Evolutionary conservation across 2,113 vertebrate species (phyloP), one percentile per base, ranked within the genome.

Genomic region (Girardinichthys multiradiatus): DNA sequence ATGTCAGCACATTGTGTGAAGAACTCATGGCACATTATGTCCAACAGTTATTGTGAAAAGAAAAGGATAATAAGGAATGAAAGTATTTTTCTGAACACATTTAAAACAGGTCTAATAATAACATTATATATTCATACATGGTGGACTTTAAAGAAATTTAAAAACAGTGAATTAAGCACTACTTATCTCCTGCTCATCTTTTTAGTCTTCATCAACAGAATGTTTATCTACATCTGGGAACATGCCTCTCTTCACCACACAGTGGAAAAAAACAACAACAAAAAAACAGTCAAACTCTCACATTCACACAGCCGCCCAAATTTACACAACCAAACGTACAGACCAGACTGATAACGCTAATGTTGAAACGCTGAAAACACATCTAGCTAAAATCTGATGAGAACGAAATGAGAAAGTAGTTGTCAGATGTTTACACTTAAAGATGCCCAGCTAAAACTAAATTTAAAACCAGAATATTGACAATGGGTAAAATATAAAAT

Each of bases 1-100:
- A 87, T 86, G 90, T 95, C 95, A 95, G 95, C 93, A 92, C 93
- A 91, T 93, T 94, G 93, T 95, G 93, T 91, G 91, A 88, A 94
- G 89, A 95, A 92, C 91, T 93, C 93, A 94, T 96, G 96, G 96
- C 96, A 96, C 96, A 85, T 92, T 90, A 95, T 90, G 91, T 94
- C 92, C 91, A 90, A 95, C 94, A 94, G 92, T 92, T 95, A 94
- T 92, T 88, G 94, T 92, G 89, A 72, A 79, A 69, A 80, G 63
- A 45, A 45, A 45, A 45, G 42, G 42, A 73, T 76, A 82, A 89
- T 82, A 87, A 94, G 92, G 92, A 95, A 93, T 94, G 91, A 93
- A 89, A 72, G 63, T 86, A 79, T 79, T 76, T 76, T 69, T 70
- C 64, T 80, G 69, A 84, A 91, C 77, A 88, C 72, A 86, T 93